phyloP scores from a whole-genome alignment of 2,113 vertebrate species.

The Uria lomvia region DNA sequence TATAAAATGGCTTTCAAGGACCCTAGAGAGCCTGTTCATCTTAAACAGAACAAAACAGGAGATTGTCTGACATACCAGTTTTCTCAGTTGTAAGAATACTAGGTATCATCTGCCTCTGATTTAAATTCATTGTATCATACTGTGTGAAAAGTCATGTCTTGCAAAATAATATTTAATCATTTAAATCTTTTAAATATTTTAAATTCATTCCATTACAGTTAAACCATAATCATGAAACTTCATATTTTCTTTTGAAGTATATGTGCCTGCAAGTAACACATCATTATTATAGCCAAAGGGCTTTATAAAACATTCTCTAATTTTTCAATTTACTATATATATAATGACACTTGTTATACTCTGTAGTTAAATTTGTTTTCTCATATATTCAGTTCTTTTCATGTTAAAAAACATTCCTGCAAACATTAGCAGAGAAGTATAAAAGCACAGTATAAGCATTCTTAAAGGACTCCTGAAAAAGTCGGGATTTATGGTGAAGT shows the following conservation, averaged over 20 bases:
- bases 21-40: neutral
- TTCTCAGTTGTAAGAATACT: neutral
- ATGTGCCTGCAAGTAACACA: neutral
- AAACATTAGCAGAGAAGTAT: neutral
- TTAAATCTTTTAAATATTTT: neutral
- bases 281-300: neutral
- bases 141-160: neutral
- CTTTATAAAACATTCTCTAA: neutral
- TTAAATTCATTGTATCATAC: neutral
- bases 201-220: neutral
- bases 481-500: neutral
- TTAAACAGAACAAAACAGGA: neutral
- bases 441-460: neutral
- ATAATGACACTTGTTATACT: neutral
- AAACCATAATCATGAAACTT: neutral
- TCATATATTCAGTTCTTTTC: neutral
- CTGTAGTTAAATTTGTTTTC: neutral
- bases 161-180: neutral
- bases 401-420: neutral
- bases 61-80: neutral
- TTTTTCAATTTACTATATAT: neutral
- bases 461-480: neutral
- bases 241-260: neutral
- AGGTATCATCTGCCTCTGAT: neutral
- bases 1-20: neutral